A percentile compares a stretch with the other conserved stretches of the same genome.
Conservation (phyloP, 2,113 vertebrate species). For the Tyrannus savana region DNA sequence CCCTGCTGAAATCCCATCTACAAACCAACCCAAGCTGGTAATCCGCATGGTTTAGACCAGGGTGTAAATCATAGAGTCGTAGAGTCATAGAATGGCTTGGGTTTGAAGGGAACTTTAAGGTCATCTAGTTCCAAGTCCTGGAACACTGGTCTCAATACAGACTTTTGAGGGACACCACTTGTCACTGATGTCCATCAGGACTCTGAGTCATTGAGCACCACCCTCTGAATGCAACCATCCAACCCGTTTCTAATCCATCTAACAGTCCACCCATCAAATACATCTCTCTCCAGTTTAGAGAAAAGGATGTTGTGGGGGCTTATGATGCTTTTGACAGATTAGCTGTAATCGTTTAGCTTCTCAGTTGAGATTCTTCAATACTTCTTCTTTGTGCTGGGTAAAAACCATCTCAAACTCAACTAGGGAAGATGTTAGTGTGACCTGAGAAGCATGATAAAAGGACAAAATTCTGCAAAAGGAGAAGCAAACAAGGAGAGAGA, state of each 20-base stretch:
- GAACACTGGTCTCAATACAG: neutral
- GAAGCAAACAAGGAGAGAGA: neutral
- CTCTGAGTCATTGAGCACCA: neutral
- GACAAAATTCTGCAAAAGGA: neutral
- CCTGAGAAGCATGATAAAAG: neutral
- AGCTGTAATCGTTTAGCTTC: neutral
- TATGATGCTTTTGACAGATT: neutral
- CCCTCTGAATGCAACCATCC: neutral
- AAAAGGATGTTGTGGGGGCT: neutral
- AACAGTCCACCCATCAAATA: neutral
- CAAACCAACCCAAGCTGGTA: neutral
- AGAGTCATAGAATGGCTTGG: neutral
- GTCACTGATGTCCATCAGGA: neutral
- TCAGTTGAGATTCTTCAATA: neutral
- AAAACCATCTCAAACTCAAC: neutral
- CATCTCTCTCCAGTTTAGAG: neutral
- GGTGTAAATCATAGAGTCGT: neutral
- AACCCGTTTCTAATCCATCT: neutral
- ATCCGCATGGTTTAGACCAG: neutral
- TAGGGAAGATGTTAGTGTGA: neutral
- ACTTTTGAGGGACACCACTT: neutral
- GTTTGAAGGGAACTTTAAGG: neutral
- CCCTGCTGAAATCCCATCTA: neutral
- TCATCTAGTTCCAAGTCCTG: neutral
- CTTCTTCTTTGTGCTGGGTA: neutral